Percentiles rank a stretch among this genome's conserved stretches.
Evolutionary conservation across 2,888 invertebrate genomes (phyloP).

Genomic region (Belgica antarctica): DNA sequence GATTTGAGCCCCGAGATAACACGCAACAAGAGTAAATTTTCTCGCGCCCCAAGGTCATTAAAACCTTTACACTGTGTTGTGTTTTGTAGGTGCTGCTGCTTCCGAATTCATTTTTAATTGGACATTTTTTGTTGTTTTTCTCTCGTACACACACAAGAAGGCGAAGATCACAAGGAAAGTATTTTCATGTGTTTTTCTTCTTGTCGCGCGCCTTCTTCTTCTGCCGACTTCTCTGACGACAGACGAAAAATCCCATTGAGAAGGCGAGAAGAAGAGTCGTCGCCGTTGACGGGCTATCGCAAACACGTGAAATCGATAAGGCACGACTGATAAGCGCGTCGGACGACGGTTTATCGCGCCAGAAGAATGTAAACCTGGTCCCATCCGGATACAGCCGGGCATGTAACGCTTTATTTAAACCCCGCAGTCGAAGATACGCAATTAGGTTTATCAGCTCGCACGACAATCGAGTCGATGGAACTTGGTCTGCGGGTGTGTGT

Average conservation of each 20-base stretch:
- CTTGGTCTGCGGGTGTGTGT: neutral
- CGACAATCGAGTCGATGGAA: neutral
- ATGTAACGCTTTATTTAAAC: no score
- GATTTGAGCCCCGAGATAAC: conserved; percentile 3
- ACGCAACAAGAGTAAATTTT: conserved; percentile 16
- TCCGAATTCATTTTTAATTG: conserved; percentile 34
- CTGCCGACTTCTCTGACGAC: conserved; percentile 19
- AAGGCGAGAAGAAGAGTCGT: neutral
- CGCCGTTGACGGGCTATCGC: neutral
- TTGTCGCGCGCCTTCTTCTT: no score
- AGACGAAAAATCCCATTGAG: conserved; percentile 6
- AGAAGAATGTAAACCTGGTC: no score
- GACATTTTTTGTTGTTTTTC: neutral
- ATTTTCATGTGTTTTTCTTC: conserved; percentile 7
- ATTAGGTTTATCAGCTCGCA: neutral
- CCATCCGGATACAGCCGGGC: no score
- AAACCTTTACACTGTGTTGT: neutral
- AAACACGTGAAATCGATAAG: no score
- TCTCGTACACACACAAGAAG: neutral
- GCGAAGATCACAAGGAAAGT: neutral
- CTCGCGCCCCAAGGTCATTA: conserved; percentile 20
- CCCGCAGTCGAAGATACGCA: no score
- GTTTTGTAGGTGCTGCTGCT: conserved; percentile 9
- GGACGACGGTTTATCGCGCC: no score
- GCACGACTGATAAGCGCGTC: no score